Conservation (phyloP, 2,797 vertebrate genomes). For the Falco rusticolus region DNA sequence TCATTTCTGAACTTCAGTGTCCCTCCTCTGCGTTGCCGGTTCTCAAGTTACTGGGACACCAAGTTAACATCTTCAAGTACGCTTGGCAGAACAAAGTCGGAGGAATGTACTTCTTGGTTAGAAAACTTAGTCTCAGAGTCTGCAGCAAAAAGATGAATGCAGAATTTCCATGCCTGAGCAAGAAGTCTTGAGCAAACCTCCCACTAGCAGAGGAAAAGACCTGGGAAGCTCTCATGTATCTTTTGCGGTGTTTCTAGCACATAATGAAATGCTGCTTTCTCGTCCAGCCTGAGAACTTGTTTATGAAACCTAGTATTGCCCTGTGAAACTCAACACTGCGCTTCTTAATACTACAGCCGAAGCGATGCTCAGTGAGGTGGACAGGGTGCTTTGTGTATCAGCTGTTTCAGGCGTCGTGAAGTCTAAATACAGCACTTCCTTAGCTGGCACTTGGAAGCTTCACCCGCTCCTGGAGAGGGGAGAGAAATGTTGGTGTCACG, state of each 20-base stretch:
- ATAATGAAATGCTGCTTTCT: neutral
- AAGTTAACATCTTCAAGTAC: slow-evolving; percentile 1
- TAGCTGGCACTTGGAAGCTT: neutral
- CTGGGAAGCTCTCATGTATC: neutral
- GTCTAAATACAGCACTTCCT: slow-evolving; percentile 6
- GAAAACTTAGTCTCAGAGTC: neutral
- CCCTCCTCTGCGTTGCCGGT: neutral
- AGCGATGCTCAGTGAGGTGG: neutral
- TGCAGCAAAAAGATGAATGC: neutral
- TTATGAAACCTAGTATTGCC: slow-evolving; percentile 42
- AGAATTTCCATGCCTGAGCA: neutral
- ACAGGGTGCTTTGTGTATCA: slow-evolving; percentile 10
- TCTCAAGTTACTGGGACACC: slow-evolving; percentile 47
- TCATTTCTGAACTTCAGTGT: slow-evolving; percentile 7
- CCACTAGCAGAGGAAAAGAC: neutral
- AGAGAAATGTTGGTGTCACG: neutral
- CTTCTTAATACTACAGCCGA: neutral
- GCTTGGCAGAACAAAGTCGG: slow-evolving; percentile 30
- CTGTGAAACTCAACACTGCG: neutral
- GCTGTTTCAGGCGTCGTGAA: neutral
- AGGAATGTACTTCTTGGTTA: slow-evolving; percentile 6
- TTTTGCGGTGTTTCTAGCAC: neutral
- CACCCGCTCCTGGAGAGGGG: neutral
- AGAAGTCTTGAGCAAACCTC: neutral
- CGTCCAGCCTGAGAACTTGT: slow-evolving; percentile 11